phyloP scores from a whole-genome alignment of 1,140 invertebrate species.

The Eueides isabella region DNA sequence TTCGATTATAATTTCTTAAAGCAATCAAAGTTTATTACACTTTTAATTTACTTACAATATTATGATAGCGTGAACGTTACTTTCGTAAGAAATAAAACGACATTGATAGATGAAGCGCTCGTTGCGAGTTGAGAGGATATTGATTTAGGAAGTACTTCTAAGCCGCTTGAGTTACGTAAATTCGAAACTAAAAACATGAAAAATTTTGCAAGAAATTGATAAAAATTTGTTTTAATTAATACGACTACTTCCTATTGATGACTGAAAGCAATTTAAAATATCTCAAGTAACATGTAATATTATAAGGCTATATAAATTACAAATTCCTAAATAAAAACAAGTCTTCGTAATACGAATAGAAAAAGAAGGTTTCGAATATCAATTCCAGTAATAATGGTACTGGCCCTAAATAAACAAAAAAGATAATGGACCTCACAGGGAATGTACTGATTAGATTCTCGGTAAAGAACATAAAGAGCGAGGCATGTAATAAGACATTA shows the following conservation, averaged over 20 bases:
- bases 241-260: neutral
- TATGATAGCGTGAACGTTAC: conserved; percentile 17
- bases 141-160: conserved; percentile 25
- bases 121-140: conserved; percentile 25
- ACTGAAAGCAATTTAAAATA: conserved; percentile 2
- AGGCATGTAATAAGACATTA: neutral
- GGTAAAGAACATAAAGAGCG: conserved; percentile 18
- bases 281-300: neutral
- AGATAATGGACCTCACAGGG: conserved; percentile 25
- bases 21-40: neutral
- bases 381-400: conserved; percentile 35
- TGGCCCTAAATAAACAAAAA: conserved; percentile 38
- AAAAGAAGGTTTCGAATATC: conserved; percentile 22
- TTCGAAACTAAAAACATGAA: neutral
- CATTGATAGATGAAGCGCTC: conserved; percentile 24
- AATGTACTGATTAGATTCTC: conserved; percentile 25
- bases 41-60: neutral
- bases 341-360: conserved; percentile 24
- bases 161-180: conserved; percentile 24
- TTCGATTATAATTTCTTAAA: neutral
- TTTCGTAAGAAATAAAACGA: conserved; percentile 24
- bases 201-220: conserved; percentile 20
- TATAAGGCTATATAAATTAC: neutral
- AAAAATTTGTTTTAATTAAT: neutral
- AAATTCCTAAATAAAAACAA: neutral